A percentile compares a stretch with the other conserved stretches of the same genome.
Evolutionary conservation across 2,888 invertebrate genomes (phyloP).

Genomic region (Linnaemya tessellans): DNA sequence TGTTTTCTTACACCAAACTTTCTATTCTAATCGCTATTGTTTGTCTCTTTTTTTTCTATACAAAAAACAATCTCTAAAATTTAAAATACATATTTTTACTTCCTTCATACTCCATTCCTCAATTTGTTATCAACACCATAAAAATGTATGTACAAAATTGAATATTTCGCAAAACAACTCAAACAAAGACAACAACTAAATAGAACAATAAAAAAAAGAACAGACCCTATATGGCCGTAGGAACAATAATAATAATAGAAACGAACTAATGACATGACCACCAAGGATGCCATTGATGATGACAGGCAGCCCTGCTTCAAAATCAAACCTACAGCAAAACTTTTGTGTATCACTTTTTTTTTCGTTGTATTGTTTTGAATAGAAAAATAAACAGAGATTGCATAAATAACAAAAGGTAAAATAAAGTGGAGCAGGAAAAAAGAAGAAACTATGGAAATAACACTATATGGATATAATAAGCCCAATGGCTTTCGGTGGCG

Average conservation of each 20-base stretch:
- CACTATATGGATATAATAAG: constrained; percentile 11
- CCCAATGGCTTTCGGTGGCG: constrained; percentile 43
- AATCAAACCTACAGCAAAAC: constrained; percentile 40
- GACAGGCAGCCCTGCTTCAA: constrained; percentile 36
- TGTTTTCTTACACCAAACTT: neutral
- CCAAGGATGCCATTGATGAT: constrained; percentile 54
- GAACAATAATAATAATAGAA: constrained; percentile 5
- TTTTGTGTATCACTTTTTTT: constrained; percentile 24
- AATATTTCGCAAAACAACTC: neutral
- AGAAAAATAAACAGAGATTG: constrained; percentile 2
- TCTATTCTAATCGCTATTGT: constrained; percentile 1
- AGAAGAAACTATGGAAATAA: neutral
- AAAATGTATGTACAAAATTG: constrained; percentile 7
- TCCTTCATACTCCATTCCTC: neutral
- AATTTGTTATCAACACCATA: constrained; percentile 49
- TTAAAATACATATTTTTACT: constrained; percentile 6
- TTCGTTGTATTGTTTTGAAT: constrained; percentile 19
- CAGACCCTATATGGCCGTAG: constrained; percentile 25
- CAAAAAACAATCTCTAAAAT: constrained; percentile 29
- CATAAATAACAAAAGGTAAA: constrained; percentile 51
- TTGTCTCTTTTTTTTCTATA: neutral
- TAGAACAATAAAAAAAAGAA: constrained; percentile 35
- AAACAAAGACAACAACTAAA: constrained; percentile 24
- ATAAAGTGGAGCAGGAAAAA: constrained; percentile 13
- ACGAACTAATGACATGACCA: constrained; percentile 52